Conservation (phyloP, 2,113 vertebrate species). For the Protobothrops flavoviridis region DNA sequence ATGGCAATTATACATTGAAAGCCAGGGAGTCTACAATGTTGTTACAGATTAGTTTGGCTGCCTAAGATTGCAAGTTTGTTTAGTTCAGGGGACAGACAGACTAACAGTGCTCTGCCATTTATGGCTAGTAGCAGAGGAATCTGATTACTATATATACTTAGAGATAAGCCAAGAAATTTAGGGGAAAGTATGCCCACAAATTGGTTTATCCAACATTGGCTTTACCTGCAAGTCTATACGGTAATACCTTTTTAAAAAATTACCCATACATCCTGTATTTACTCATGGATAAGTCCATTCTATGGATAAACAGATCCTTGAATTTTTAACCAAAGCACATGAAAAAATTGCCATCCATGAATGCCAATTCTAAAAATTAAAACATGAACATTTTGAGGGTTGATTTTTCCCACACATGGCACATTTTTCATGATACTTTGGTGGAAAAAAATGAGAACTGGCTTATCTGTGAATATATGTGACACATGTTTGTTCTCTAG, state of each 20-base stretch:
- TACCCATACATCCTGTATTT: background rate
- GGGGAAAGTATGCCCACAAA: background rate
- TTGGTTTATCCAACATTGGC: background rate
- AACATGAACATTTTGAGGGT: background rate
- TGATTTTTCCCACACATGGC: background rate
- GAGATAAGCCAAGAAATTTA: background rate
- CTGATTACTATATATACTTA: background rate
- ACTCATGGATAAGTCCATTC: background rate
- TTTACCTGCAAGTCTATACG: background rate
- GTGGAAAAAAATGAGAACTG: background rate
- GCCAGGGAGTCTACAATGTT: no score
- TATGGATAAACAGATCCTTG: background rate
- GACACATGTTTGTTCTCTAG: conserved; percentile 42
- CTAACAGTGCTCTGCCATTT: no score
- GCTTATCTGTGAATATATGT: background rate
- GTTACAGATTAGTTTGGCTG: no score
- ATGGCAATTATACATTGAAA: no score
- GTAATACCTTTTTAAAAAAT: background rate
- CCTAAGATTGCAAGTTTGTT: no score
- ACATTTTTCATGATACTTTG: background rate
- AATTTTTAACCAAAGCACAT: background rate
- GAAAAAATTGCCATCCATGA: background rate
- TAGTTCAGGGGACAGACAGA: no score
- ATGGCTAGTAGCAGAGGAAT: background rate
- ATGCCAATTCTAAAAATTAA: background rate